Conservation (phyloP, 2,888 invertebrate species). For the Dexiosoma caninum region DNA sequence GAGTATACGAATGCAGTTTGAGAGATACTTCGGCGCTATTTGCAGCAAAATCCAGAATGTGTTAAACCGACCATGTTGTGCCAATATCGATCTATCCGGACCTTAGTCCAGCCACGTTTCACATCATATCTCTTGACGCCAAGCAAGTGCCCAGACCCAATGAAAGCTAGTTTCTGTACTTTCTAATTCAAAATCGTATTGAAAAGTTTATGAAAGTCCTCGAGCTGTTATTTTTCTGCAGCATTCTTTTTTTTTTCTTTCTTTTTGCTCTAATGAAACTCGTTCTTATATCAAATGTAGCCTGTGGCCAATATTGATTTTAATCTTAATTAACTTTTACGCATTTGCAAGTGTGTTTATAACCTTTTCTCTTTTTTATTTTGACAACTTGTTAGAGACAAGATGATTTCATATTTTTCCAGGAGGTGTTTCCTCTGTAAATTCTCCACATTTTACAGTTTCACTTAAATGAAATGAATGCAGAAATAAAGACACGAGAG, state of each 20-base stretch:
- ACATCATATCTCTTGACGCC: too few relatives aligned
- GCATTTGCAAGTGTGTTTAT: conserved; percentile 70
- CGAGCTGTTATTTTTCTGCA: too few relatives aligned
- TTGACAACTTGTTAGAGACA: not conserved
- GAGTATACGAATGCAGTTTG: too few relatives aligned
- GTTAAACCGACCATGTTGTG: too few relatives aligned
- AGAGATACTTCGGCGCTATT: too few relatives aligned
- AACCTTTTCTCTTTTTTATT: not conserved
- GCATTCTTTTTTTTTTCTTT: not conserved
- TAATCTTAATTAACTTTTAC: conserved; percentile 76
- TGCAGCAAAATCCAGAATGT: too few relatives aligned
- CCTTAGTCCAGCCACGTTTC: too few relatives aligned
- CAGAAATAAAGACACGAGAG: not conserved
- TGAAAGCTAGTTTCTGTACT: too few relatives aligned
- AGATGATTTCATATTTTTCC: not conserved
- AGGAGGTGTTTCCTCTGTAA: not conserved
- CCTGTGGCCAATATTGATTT: conserved; percentile 74
- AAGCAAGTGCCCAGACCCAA: too few relatives aligned
- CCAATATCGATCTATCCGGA: too few relatives aligned
- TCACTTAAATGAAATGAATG: not conserved
- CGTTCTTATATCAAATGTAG: conserved; percentile 31
- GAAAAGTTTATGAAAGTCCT: too few relatives aligned
- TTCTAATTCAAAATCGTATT: too few relatives aligned
- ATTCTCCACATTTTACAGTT: conserved; percentile 2
- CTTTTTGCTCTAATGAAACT: conserved; percentile 4